Percentiles rank a stretch among this genome's conserved stretches.
phyloP scores from a whole-genome alignment of 2,797 vertebrate species.

The Parotocinclus haroldoi region DNA sequence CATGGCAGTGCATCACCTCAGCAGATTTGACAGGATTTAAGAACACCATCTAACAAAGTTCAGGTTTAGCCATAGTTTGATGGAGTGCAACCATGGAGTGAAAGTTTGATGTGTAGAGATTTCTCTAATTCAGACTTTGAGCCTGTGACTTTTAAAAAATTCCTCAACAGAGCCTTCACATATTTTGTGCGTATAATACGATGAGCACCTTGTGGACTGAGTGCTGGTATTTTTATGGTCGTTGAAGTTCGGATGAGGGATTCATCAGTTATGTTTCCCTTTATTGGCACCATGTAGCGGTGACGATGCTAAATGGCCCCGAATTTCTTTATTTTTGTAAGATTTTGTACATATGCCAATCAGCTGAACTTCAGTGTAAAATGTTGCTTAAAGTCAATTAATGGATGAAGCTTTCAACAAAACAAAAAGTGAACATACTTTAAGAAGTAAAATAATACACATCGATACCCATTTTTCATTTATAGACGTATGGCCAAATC shows the following conservation, averaged over 20 bases:
- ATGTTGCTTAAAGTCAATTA: conserved; percentile 19
- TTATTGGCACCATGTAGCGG: conserved; percentile 11
- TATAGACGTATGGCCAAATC: too few species aligned
- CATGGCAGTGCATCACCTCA: conserved; percentile 19
- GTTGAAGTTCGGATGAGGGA: background rate
- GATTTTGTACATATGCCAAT: conserved; percentile 36
- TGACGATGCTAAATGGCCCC: conserved; percentile 26
- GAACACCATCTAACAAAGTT: background rate
- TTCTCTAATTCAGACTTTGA: background rate
- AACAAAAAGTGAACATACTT: background rate
- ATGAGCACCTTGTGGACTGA: background rate
- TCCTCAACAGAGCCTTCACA: conserved; percentile 5
- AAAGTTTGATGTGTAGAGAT: background rate
- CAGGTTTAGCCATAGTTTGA: background rate
- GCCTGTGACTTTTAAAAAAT: background rate
- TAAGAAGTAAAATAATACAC: too few species aligned
- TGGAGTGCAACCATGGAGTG: background rate
- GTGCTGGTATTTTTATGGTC: conserved; percentile 12
- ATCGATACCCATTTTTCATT: too few species aligned
- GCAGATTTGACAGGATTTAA: conserved; percentile 7
- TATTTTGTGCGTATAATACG: background rate
- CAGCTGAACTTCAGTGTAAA: conserved; percentile 22
- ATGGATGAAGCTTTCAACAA: background rate
- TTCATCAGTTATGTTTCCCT: background rate
- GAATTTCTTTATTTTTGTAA: conserved; percentile 50